A percentile compares a stretch with the other conserved stretches of the same genome.
Evolutionary conservation across 2,797 vertebrate genomes (phyloP).

Genomic region (Gephyroberyx darwinii): DNA sequence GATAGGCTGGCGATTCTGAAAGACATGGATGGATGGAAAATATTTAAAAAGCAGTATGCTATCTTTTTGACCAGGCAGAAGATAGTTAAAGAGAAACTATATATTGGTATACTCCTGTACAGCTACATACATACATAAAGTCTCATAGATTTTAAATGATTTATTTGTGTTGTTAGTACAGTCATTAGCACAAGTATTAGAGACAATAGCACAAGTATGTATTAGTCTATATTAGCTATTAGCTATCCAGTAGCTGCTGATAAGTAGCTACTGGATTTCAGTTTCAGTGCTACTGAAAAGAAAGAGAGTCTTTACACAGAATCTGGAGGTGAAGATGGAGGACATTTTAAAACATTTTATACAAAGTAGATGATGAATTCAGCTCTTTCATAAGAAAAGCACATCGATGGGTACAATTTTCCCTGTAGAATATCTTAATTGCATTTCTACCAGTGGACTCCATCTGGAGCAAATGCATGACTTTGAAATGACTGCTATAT

Average conservation of each 20-base stretch:
- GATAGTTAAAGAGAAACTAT: not conserved
- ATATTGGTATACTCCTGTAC: not conserved
- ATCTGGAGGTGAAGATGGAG: not conserved
- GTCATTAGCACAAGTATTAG: no score
- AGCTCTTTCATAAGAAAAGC: not conserved
- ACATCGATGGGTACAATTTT: not conserved
- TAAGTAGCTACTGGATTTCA: no score
- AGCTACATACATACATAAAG: no score
- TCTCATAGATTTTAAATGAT: no score
- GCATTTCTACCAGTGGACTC: not conserved
- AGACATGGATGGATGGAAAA: slow-evolving; percentile 6
- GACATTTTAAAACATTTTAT: not conserved
- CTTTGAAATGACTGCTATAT: not conserved
- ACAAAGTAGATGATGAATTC: not conserved
- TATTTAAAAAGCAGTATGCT: no score
- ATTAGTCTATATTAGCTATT: no score
- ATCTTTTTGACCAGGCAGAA: not conserved
- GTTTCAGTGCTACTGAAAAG: no score
- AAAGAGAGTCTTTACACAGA: not conserved
- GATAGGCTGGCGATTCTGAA: slow-evolving; percentile 93
- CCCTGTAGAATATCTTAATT: not conserved
- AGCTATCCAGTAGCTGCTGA: no score
- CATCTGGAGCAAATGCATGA: not conserved
- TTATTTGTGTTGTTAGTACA: no score
- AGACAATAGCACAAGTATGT: no score